These are phyloP conservation scores for Synchiropus splendidus DNA, from an alignment of 2,113 vertebrate species.

Conservation along the genomic window DNA sequence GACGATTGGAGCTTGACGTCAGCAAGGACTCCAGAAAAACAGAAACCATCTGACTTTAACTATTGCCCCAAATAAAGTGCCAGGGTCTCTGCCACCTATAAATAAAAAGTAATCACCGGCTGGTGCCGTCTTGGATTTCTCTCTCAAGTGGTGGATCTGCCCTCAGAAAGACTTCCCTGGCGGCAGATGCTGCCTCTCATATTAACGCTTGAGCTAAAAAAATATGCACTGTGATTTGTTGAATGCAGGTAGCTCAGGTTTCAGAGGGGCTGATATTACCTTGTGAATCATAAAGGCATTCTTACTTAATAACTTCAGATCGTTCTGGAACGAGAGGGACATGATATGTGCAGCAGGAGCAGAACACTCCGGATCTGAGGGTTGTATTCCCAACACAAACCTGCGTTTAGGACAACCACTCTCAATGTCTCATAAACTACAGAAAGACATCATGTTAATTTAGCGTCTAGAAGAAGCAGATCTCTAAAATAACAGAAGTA, in stretches of 20 bases:
- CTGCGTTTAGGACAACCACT: no score
- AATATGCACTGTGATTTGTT: conserved; percentile 19
- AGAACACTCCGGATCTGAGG: no score
- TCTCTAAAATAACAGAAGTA: no score
- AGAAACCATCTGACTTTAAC: conserved; percentile 4
- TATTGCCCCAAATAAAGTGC: conserved; percentile 25
- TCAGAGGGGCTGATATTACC: conserved; percentile 12
- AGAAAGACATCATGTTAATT: no score
- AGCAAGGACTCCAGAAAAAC: conserved; percentile 2
- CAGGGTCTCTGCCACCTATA: conserved; percentile 27
- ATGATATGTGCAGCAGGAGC: no score
- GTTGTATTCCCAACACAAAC: no score
- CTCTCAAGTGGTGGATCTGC: conserved; percentile 13
- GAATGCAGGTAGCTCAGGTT: conserved; percentile 7
- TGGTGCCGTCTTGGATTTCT: conserved; percentile 37
- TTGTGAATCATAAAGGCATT: not conserved
- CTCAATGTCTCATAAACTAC: no score
- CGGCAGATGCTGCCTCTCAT: conserved; percentile 17
- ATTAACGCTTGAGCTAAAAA: conserved; percentile 30
- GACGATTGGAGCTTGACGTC: no score
- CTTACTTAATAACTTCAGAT: not conserved
- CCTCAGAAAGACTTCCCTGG: not conserved
- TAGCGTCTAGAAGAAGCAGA: no score
- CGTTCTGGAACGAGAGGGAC: no score
- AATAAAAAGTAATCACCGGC: conserved; percentile 20